Percentiles rank a stretch among this genome's conserved stretches.
phyloP scores from a whole-genome alignment of 2,888 invertebrate species.

The Embidobia sp. region DNA sequence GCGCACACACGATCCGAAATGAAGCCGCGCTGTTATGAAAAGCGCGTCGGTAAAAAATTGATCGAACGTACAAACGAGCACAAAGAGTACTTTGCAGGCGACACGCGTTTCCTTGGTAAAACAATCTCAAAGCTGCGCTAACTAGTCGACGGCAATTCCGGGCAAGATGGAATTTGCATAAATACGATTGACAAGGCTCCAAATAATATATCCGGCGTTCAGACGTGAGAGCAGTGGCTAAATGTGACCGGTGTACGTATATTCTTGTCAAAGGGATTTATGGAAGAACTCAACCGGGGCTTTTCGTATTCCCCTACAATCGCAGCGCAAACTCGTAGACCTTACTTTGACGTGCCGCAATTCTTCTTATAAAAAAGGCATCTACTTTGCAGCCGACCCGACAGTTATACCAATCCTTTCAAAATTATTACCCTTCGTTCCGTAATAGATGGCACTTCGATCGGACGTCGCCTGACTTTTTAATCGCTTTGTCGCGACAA shows the following conservation, averaged over 20 bases:
- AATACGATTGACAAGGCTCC: constrained; percentile 61
- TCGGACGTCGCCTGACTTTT: constrained; percentile 23
- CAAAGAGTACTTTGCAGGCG: constrained; percentile 42
- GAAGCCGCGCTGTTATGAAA: constrained; percentile 45
- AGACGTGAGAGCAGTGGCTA: constrained; percentile 60
- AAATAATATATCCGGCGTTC: constrained; percentile 64
- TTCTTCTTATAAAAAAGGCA: constrained; percentile 54
- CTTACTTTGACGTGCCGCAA: constrained; percentile 58
- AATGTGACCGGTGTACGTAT: constrained; percentile 62
- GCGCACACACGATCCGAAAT: constrained; percentile 6
- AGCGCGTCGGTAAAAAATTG: constrained; percentile 37
- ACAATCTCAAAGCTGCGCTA: constrained; percentile 53
- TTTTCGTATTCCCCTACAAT: constrained; percentile 64
- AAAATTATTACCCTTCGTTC: constrained; percentile 57
- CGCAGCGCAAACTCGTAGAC: constrained; percentile 53
- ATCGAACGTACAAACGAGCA: constrained; percentile 45
- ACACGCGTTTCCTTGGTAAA: constrained; percentile 48
- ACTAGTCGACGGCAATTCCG: constrained; percentile 58
- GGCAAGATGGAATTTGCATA: constrained; percentile 56
- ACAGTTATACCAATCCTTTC: constrained; percentile 47
- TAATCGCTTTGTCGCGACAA: background rate
- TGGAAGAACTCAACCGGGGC: constrained; percentile 63
- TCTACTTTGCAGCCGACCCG: constrained; percentile 57
- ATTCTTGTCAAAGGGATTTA: constrained; percentile 64
- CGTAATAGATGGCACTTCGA: constrained; percentile 36